These are phyloP conservation scores for Macaria notata DNA, from an alignment of 2,888 invertebrate species.

Conservation along the genomic window DNA sequence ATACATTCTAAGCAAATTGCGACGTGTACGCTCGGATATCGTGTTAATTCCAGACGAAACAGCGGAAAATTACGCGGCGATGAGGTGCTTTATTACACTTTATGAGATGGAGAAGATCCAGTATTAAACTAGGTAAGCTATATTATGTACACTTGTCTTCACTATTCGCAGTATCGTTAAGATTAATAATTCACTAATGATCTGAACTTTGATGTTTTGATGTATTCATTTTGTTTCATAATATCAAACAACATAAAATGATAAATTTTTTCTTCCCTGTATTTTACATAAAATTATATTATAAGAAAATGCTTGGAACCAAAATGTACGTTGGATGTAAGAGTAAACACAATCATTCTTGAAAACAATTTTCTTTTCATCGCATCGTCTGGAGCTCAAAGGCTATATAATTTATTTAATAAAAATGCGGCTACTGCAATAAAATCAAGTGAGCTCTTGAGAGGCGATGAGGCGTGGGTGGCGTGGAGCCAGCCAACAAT, in stretches of 20 bases:
- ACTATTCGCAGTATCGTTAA: no score
- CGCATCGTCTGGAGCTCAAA: conserved; percentile 3
- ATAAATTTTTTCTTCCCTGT: no score
- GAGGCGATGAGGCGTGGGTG: conserved; percentile 18
- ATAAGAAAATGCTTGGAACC: no score
- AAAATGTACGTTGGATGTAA: neutral
- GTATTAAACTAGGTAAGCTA: no score
- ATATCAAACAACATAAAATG: no score
- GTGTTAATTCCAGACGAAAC: conserved; percentile 43
- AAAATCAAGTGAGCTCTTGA: conserved; percentile 24
- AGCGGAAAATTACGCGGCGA: conserved; percentile 42
- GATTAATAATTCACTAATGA: no score
- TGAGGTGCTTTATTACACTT: conserved; percentile 26
- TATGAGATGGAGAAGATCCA: conserved; percentile 13
- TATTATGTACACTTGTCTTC: no score
- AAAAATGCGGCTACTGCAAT: conserved; percentile 20
- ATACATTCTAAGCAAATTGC: no score
- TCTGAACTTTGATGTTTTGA: no score
- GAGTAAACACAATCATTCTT: neutral
- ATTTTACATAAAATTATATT: no score
- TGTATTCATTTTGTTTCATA: no score
- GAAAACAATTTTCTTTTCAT: conserved; percentile 9
- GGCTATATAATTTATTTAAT: conserved; percentile 8
- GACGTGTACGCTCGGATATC: conserved; percentile 30
- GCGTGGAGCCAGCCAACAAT: conserved; percentile 3